Conservation (phyloP, 2,113 vertebrate genomes). For the Phycodurus eques region DNA sequence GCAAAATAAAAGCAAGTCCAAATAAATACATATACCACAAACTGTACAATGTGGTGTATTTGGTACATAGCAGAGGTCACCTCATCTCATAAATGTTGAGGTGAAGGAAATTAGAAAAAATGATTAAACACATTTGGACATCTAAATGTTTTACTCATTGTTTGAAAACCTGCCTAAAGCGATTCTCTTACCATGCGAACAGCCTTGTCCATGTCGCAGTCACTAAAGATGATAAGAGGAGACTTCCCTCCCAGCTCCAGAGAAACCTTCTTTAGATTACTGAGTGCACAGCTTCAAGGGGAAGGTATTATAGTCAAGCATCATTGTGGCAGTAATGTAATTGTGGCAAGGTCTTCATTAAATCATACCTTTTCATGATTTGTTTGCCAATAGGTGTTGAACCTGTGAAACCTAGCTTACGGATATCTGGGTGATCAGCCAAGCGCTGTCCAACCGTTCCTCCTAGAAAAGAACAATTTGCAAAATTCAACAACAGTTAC, state of each 20-base stretch:
- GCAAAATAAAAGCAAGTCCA: no score
- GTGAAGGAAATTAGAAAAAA: no score
- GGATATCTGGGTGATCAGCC: slow-evolving; percentile 82
- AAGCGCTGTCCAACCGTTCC: slow-evolving; percentile 80
- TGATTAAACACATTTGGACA: no score
- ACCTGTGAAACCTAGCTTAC: slow-evolving; percentile 87
- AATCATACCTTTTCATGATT: slow-evolving; percentile 85
- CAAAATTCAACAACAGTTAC: no score
- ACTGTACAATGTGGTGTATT: no score
- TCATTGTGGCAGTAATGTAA: background rate
- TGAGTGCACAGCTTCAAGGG: slow-evolving; percentile 78
- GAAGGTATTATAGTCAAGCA: background rate
- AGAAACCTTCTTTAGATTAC: slow-evolving; percentile 88
- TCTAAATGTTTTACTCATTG: background rate
- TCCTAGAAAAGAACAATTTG: slow-evolving; percentile 60
- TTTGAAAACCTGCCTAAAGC: background rate
- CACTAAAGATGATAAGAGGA: slow-evolving; percentile 84
- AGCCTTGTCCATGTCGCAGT: slow-evolving; percentile 87
- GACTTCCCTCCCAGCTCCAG: slow-evolving; percentile 89
- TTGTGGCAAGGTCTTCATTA: fast-evolving
- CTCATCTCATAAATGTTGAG: no score
- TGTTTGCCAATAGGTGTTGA: slow-evolving; percentile 85
- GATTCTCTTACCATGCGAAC: slow-evolving; percentile 81
- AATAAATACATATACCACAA: no score
- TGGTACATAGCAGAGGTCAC: no score